These are phyloP conservation scores for Myotis brandtii DNA, from an alignment of 2,113 vertebrate genomes.

Conservation along the genomic window DNA sequence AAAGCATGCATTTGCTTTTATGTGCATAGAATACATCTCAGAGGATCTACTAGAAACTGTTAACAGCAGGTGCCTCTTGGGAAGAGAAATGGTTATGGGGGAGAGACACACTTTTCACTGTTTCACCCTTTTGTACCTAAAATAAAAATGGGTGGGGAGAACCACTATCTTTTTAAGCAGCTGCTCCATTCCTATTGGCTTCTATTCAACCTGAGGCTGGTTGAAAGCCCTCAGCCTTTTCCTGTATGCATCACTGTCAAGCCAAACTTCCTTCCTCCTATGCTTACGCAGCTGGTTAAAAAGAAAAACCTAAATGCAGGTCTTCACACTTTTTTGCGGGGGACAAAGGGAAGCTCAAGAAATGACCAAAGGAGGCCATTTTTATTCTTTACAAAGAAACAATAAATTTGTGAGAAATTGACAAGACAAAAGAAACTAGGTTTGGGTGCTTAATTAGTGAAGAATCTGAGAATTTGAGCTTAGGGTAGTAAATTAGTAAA, in stretches of 20 bases:
- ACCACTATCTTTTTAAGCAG: not conserved
- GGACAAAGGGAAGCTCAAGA: not conserved
- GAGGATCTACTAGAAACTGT: not conserved
- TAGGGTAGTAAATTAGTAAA: not conserved
- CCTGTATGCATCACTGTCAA: fast-evolving
- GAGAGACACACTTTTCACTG: not conserved
- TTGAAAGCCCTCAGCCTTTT: not conserved
- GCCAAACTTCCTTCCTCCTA: not conserved
- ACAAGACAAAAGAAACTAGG: not conserved
- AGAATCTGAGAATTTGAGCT: not conserved
- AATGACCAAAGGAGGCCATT: not conserved
- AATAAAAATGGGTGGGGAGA: not conserved
- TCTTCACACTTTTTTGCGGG: not conserved
- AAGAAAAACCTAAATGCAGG: not conserved
- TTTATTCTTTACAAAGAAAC: not conserved
- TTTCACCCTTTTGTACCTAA: not conserved
- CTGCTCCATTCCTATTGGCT: not conserved
- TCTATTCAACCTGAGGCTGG: not conserved
- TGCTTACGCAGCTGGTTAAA: not conserved
- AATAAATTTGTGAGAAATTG: not conserved
- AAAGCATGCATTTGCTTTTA: not conserved
- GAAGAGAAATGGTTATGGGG: not conserved
- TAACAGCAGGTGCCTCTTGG: not conserved
- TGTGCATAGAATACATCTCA: not conserved
- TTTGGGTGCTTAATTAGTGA: not conserved